Evolutionary conservation across 2,113 vertebrate genomes (phyloP), one percentile per base, ranked within the genome.

Genomic region (Callospermophilus lateralis): DNA sequence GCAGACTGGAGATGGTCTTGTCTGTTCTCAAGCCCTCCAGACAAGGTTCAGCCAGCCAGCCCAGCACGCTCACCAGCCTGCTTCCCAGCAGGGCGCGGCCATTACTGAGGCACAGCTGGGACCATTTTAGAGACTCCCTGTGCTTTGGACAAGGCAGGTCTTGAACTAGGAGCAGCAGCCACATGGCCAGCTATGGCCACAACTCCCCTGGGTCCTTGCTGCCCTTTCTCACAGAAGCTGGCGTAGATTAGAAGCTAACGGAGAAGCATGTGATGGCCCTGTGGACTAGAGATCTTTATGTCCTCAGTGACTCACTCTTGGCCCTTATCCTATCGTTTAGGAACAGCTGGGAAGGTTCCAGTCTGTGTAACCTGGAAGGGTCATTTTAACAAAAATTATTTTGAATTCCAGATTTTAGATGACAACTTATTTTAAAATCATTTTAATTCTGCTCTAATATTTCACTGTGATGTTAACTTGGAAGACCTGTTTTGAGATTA

Each of bases 401-500:
- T 39, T 55, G 63, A 68, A 95, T 68, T 84, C 28, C 76, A 87
- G 88, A 30, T 84, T 92, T 61, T 48, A 88, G 97, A 67, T 78
- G 42, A 19, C n/a, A 63, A 86, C 72, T 96, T 32, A 55, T 30
- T 90, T 68, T 37, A 15, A 95, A 76, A 15, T 53, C 68, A 51
- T 34, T 93, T 91, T n/a, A 51, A 80, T 77, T 89, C 68, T 51
- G 34, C 68, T 94, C 67, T 53, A 37, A 45, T 67, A 67, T 53
- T 89, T 89, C 91, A 96, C 94, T 96, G 97, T 97, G 97, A 88
- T 90, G 85, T 79, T 84, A 55, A 45, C 92, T 73, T 76, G 72
- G 80, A 95, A 97, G 97, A 67, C 77, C 86, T 96, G 89, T 80
- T 65, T 28, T 89, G 91, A 94, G 94, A 45, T 84, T 28, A 94